Percentiles rank a stretch among this genome's conserved stretches.
Conservation (phyloP, 2,113 vertebrate genomes). For the Python bivittatus region DNA sequence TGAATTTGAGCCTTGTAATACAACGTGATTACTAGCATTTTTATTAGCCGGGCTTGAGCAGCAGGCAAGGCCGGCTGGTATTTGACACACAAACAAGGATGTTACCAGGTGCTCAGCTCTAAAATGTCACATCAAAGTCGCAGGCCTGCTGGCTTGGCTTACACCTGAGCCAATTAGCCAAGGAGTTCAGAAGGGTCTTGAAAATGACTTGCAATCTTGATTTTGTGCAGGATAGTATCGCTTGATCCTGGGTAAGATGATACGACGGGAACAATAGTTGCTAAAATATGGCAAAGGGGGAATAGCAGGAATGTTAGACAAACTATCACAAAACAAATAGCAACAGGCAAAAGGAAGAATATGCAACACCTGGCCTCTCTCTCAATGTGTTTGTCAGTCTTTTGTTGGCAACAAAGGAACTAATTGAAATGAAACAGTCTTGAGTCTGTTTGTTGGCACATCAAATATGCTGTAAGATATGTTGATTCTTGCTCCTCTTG, state of each 20-base stretch:
- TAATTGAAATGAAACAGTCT: conserved; percentile 88
- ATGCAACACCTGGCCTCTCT: conserved; percentile 66
- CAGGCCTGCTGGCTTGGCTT: conserved; percentile 86
- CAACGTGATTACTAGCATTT: conserved; percentile 74
- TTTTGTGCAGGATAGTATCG: conserved; percentile 74
- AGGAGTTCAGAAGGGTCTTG: conserved; percentile 82
- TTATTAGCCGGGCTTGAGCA: conserved; percentile 72
- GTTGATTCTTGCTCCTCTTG: conserved; percentile 81
- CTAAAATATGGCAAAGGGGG: conserved; percentile 70
- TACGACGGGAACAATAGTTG: conserved; percentile 67
- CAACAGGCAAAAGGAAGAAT: conserved; percentile 68
- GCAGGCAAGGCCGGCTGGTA: conserved; percentile 74
- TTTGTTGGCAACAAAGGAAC: conserved; percentile 88
- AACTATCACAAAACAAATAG: conserved; percentile 59
- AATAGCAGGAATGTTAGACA: conserved; percentile 68
- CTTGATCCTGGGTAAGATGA: conserved; percentile 86
- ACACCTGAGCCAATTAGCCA: conserved; percentile 95
- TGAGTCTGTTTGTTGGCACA: conserved; percentile 85
- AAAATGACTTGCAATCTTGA: conserved; percentile 76
- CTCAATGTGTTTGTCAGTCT: conserved; percentile 82
- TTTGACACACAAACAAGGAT: conserved; percentile 75
- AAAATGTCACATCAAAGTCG: conserved; percentile 85
- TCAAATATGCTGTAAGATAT: conserved; percentile 90
- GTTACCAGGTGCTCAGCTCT: conserved; percentile 70
- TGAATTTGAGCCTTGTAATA: conserved; percentile 77